Evolutionary conservation across 1,140 invertebrate species (phyloP).

Genomic region (Drosophila sucinea): DNA sequence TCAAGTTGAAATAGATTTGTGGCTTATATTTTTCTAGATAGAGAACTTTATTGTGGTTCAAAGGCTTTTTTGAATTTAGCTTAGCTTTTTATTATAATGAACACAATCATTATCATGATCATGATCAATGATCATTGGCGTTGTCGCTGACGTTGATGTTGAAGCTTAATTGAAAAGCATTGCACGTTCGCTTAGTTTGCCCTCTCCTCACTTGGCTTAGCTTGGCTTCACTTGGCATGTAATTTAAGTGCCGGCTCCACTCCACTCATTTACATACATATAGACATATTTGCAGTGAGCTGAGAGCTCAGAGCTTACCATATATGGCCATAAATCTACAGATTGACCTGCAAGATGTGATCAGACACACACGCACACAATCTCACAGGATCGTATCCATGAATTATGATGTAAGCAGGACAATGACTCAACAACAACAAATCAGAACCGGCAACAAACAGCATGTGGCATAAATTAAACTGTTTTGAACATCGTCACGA

Average conservation of each 20-base stretch:
- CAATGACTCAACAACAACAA: constrained; percentile 54
- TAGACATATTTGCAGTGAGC: constrained; percentile 56
- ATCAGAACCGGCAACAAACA: not conserved
- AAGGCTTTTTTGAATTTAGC: too few species aligned
- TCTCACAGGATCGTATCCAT: constrained; percentile 11
- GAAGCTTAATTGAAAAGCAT: constrained; percentile 54
- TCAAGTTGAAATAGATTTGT: too few species aligned
- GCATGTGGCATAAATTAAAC: constrained; percentile 19
- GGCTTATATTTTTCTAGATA: too few species aligned
- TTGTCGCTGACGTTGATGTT: not conserved
- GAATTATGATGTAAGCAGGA: constrained; percentile 50
- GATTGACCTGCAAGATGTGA: constrained; percentile 2
- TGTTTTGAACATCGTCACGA: constrained; percentile 31
- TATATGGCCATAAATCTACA: constrained; percentile 47
- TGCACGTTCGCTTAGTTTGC: constrained; percentile 49
- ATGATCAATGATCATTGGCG: constrained; percentile 12
- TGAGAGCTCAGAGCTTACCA: constrained; percentile 34
- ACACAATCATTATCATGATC: not conserved
- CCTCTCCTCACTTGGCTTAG: constrained; percentile 30
- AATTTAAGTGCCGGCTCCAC: constrained; percentile 24
- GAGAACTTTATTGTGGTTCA: too few species aligned
- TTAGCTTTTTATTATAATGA: too few species aligned
- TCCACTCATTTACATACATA: constrained; percentile 25
- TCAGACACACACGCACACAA: not conserved
- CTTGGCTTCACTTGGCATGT: constrained; percentile 17